A percentile compares a stretch with the other conserved stretches of the same genome.
These are phyloP conservation scores for Aphaenogaster ashmeadi DNA, from an alignment of 1,140 invertebrate genomes.

Conservation along the genomic window DNA sequence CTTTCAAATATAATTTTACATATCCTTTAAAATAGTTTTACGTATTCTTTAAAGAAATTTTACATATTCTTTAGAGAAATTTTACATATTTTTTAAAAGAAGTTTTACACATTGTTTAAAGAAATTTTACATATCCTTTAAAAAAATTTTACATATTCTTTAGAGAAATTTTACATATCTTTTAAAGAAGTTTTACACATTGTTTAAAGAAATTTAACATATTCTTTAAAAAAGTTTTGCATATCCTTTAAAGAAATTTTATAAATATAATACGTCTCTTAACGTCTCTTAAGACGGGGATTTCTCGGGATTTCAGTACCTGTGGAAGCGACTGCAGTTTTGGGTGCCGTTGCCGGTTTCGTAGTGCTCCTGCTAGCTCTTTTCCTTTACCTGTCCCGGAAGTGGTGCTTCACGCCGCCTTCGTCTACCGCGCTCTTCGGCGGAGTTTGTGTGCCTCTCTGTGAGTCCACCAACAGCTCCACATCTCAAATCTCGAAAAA, in stretches of 20 bases:
- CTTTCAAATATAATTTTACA: too few species aligned
- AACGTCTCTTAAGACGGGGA: background rate
- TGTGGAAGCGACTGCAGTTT: conserved; percentile 92
- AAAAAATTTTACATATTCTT: background rate
- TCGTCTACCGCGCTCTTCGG: conserved; percentile 83
- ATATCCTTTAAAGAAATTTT: background rate
- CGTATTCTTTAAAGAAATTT: background rate
- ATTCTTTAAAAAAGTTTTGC: background rate
- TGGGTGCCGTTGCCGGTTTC: conserved; percentile 92
- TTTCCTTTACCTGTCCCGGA: conserved; percentile 93
- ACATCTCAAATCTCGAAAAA: conserved; percentile 83
- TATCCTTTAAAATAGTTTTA: background rate
- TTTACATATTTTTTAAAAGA: background rate
- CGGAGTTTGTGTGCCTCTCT: conserved; percentile 86
- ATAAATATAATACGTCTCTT: background rate
- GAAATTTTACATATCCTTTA: background rate
- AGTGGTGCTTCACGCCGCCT: conserved; percentile 90
- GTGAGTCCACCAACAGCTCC: conserved; percentile 83
- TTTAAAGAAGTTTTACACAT: too few species aligned
- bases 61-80: background rate
- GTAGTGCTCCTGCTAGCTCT: conserved; percentile 92
- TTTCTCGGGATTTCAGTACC: conserved; percentile 89
- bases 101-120: background rate
- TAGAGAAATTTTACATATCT: background rate
- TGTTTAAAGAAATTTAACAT: background rate